These are phyloP conservation scores for Zaprionus lachaisei DNA, from an alignment of 1,140 invertebrate species.

Conservation along the genomic window DNA sequence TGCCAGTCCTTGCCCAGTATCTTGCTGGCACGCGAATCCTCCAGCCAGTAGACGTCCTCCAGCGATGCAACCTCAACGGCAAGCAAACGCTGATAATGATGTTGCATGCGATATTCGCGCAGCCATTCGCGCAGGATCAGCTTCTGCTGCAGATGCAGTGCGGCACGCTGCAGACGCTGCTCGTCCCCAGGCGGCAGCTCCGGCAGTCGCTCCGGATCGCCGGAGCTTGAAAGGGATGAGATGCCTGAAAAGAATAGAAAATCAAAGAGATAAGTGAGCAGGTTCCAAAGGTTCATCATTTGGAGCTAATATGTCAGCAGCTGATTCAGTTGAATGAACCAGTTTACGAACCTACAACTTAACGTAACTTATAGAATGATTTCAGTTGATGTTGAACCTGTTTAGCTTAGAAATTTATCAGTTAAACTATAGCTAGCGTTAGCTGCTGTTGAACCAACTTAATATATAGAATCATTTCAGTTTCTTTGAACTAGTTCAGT, in stretches of 20 bases:
- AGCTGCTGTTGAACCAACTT: too few relatives aligned
- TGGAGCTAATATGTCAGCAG: not conserved
- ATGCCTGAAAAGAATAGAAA: slow-evolving; percentile 87
- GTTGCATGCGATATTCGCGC: slow-evolving; percentile 89
- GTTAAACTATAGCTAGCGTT: too few relatives aligned
- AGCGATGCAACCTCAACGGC: slow-evolving; percentile 92
- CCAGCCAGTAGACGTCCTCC: slow-evolving; percentile 95
- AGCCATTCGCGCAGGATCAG: slow-evolving; percentile 93
- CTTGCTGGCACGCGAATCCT: slow-evolving; percentile 90
- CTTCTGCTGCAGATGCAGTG: slow-evolving; percentile 90
- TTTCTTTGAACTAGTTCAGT: too few relatives aligned
- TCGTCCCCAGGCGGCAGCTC: slow-evolving; percentile 92
- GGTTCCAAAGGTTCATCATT: accelerated
- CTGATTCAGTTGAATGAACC: not conserved
- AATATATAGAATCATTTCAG: too few relatives aligned
- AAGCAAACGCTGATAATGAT: slow-evolving; percentile 91
- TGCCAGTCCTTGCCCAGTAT: slow-evolving; percentile 91
- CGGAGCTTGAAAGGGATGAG: slow-evolving; percentile 91
- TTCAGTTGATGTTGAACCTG: too few relatives aligned
- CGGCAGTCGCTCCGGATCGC: slow-evolving; percentile 88
- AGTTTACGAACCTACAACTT: not conserved
- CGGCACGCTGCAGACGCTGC: slow-evolving; percentile 90
- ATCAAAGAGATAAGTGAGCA: not conserved
- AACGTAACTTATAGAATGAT: too few relatives aligned
- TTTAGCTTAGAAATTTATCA: too few relatives aligned